These are phyloP conservation scores for Ciconia boyciana DNA, from an alignment of 2,113 vertebrate species.

Conservation along the genomic window DNA sequence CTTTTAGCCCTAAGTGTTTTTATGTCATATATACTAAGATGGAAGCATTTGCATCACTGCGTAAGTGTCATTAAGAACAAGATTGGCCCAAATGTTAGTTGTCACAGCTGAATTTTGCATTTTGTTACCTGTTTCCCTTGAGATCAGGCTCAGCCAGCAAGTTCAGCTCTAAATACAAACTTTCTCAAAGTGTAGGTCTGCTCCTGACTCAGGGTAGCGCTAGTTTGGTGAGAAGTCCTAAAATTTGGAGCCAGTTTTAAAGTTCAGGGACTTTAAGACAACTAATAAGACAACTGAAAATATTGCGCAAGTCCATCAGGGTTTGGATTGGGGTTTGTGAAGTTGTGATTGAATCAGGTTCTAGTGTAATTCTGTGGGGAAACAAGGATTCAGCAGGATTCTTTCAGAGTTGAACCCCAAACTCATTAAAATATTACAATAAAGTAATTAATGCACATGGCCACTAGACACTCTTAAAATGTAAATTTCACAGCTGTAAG, in stretches of 20 bases:
- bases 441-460: conserved; percentile 69
- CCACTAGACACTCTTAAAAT: conserved; percentile 71
- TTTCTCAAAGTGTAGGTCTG: not conserved
- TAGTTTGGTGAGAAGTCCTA: not conserved
- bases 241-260: not conserved
- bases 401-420: conserved; percentile 61
- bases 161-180: not conserved
- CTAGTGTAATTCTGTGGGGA: conserved; percentile 49
- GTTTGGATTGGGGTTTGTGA: not conserved
- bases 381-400: conserved; percentile 44
- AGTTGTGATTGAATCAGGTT: conserved; percentile 16
- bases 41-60: not conserved
- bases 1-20: not conserved
- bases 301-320: not conserved
- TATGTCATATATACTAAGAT: not conserved
- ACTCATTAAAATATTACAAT: conserved; percentile 71
- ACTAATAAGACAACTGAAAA: not conserved
- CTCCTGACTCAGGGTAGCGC: not conserved
- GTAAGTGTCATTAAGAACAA: not conserved
- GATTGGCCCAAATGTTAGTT: not conserved
- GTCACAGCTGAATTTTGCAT: not conserved
- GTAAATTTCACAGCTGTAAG: conserved; percentile 72
- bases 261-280: not conserved
- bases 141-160: not conserved
- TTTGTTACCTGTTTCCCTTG: not conserved